Conservation (phyloP, 2,797 vertebrate species). For the Paramormyrops hopkinsi region DNA sequence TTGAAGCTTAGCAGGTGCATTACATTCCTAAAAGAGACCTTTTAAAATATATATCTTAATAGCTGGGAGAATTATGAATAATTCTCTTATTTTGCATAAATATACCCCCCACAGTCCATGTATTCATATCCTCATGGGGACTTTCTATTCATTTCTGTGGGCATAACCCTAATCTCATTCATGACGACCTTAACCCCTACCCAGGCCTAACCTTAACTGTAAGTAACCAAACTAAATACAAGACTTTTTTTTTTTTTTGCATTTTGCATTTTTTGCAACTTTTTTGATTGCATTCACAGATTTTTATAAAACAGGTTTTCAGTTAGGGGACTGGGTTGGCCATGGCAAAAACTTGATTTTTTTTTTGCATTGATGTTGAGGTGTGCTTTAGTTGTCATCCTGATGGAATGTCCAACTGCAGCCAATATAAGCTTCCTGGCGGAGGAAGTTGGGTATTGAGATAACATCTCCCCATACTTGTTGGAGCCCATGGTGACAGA, state of each 20-base stretch:
- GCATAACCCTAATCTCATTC: neutral
- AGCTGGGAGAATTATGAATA: too few relatives aligned
- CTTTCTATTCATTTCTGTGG: neutral
- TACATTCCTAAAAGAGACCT: too few relatives aligned
- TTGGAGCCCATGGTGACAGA: neutral
- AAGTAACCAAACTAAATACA: neutral
- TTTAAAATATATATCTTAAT: too few relatives aligned
- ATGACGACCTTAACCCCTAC: neutral
- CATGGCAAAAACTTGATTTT: neutral
- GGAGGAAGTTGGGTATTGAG: neutral
- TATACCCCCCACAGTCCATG: neutral
- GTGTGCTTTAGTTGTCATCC: neutral
- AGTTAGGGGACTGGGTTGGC: neutral
- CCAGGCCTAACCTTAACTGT: neutral
- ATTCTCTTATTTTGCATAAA: neutral
- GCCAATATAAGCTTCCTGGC: neutral
- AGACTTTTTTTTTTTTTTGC: neutral
- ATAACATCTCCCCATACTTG: neutral
- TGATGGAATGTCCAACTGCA: neutral
- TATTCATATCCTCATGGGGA: neutral
- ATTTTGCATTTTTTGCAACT: neutral
- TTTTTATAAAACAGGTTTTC: neutral
- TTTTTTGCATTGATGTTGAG: neutral
- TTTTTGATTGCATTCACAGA: neutral
- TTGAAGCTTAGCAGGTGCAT: too few relatives aligned